phyloP scores from a whole-genome alignment of 2,888 invertebrate species.

The Taphrorychus bicolor region DNA sequence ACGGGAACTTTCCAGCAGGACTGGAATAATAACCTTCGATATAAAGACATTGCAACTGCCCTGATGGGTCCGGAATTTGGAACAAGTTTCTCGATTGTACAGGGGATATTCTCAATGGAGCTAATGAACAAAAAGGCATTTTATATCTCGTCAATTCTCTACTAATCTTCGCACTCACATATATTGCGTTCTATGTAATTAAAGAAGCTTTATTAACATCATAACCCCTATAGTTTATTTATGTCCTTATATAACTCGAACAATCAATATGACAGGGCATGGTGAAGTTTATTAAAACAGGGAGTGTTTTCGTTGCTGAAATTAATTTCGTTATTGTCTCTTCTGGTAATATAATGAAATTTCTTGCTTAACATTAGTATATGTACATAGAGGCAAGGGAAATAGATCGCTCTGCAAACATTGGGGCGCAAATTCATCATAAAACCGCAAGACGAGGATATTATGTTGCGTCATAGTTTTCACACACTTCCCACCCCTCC shows the following conservation, averaged over 20 bases:
- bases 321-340: conserved; percentile 3
- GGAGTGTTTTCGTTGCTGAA: not conserved
- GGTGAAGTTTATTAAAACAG: not conserved
- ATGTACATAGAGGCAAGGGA: not conserved
- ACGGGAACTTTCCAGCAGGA: not conserved
- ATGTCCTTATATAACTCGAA: not conserved
- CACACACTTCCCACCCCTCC: too few species aligned
- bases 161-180: too few species aligned
- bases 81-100: not conserved
- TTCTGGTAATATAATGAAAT: conserved; percentile 1
- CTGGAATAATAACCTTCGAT: not conserved
- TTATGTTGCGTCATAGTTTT: not conserved
- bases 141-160: too few species aligned
- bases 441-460: not conserved
- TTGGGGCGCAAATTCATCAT: not conserved
- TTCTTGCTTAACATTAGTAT: conserved; percentile 4
- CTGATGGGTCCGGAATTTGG: not conserved
- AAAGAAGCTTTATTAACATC: not conserved
- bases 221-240: not conserved
- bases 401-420: not conserved
- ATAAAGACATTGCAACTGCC: not conserved
- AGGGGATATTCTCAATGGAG: not conserved
- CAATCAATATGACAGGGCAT: not conserved
- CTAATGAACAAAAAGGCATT: not conserved
- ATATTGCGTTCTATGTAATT: too few species aligned